Evolutionary conservation across 2,113 vertebrate genomes (phyloP).

Genomic region (Salvelinus namaycush): DNA sequence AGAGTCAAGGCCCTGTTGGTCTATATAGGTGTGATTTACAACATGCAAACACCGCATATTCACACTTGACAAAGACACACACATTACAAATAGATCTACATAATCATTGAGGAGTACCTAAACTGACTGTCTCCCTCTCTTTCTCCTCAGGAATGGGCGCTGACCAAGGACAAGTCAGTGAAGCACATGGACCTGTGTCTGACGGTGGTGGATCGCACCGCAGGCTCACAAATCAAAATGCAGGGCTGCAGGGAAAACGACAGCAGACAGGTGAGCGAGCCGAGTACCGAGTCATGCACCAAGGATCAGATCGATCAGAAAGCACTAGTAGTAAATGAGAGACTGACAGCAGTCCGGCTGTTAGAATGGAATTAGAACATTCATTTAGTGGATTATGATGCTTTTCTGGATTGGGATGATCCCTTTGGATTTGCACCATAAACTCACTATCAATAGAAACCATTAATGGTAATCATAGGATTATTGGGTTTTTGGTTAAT

Average conservation of each 20-base stretch:
- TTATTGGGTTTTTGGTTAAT: not conserved
- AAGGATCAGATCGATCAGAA: not conserved
- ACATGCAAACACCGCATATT: not conserved
- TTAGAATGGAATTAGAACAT: not conserved
- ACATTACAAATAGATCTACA: not conserved
- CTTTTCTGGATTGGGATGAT: too few relatives aligned
- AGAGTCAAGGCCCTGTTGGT: not conserved
- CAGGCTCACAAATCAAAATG: slow-evolving; percentile 91
- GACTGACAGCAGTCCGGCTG: not conserved
- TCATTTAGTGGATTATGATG: too few relatives aligned
- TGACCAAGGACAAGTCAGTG: slow-evolving; percentile 98
- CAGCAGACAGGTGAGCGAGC: slow-evolving; percentile 86
- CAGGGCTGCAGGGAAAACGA: slow-evolving; percentile 97
- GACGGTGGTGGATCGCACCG: slow-evolving; percentile 92
- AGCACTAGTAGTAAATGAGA: not conserved
- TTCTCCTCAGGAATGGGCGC: slow-evolving; percentile 89
- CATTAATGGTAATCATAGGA: too few relatives aligned
- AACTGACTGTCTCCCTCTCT: not conserved
- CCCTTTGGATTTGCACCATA: too few relatives aligned
- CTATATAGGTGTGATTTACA: not conserved
- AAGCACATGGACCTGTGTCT: slow-evolving; percentile 99
- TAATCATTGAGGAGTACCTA: not conserved
- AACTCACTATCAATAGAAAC: not conserved
- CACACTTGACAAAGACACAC: too few relatives aligned
- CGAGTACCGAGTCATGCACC: not conserved